phyloP scores from a whole-genome alignment of 2,888 invertebrate species.

The Ashinkailepas kermadecensis region DNA sequence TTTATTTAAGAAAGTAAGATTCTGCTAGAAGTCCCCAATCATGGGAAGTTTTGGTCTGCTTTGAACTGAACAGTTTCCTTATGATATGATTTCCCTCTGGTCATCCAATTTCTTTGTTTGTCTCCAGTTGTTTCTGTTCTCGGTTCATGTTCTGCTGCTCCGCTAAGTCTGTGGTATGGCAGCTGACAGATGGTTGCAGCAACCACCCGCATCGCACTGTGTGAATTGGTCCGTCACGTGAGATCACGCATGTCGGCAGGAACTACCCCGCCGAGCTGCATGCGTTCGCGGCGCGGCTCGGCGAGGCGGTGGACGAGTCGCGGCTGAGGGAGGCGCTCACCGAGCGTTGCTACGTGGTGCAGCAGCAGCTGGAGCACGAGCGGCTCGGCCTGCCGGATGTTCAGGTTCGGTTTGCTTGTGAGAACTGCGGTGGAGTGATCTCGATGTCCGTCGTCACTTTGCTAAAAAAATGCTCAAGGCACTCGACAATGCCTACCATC shows the following conservation, averaged over 20 bases:
- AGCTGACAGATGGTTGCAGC: background rate
- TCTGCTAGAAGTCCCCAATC: no score
- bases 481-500: no score
- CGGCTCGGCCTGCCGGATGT: background rate
- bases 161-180: background rate
- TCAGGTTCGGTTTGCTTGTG: background rate
- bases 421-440: no score
- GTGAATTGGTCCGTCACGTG: background rate
- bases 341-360: conserved; percentile 64
- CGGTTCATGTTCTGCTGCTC: background rate
- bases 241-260: conserved; percentile 51
- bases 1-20: no score
- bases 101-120: conserved; percentile 48
- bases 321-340: conserved; percentile 68
- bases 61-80: no score
- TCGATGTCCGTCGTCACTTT: no score
- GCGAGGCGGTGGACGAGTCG: conserved; percentile 67
- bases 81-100: background rate
- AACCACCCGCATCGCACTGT: background rate
- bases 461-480: no score
- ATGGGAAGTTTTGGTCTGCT: no score
- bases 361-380: conserved; percentile 55
- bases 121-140: background rate
- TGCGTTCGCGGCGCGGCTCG: conserved; percentile 75
- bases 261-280: conserved; percentile 77